Percentiles rank a stretch among this genome's conserved stretches.
These are phyloP conservation scores for Tichodroma muraria DNA, from an alignment of 2,113 vertebrate species.

Conservation along the genomic window DNA sequence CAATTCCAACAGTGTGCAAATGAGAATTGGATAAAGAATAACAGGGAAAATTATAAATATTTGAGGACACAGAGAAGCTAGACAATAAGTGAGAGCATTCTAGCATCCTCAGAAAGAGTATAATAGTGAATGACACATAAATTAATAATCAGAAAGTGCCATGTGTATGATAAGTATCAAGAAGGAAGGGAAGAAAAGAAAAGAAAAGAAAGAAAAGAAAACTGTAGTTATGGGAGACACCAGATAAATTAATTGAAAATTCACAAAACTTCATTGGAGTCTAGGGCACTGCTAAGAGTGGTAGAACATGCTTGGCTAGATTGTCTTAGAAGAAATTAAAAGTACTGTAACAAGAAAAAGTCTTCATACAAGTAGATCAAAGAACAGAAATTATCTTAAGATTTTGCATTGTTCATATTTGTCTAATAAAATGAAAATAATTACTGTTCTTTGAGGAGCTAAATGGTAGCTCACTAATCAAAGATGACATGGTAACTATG, in stretches of 20 bases:
- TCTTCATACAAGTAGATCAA: background rate
- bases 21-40: background rate
- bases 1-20: background rate
- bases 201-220: background rate
- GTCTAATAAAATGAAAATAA: background rate
- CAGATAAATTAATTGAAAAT: background rate
- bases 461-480: background rate
- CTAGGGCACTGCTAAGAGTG: background rate
- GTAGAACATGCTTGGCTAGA: background rate
- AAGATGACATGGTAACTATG: background rate
- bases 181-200: background rate
- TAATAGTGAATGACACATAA: background rate
- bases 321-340: background rate
- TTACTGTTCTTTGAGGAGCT: background rate
- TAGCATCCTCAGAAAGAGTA: background rate
- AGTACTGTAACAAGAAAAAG: background rate
- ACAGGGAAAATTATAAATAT: background rate
- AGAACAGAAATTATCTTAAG: background rate
- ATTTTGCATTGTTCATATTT: background rate
- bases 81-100: background rate
- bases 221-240: background rate
- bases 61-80: background rate
- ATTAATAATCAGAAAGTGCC: background rate
- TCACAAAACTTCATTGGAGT: background rate
- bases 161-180: background rate